Evolutionary conservation across 2,888 invertebrate species (phyloP).

Genomic region (Eupithecia dodoneata): DNA sequence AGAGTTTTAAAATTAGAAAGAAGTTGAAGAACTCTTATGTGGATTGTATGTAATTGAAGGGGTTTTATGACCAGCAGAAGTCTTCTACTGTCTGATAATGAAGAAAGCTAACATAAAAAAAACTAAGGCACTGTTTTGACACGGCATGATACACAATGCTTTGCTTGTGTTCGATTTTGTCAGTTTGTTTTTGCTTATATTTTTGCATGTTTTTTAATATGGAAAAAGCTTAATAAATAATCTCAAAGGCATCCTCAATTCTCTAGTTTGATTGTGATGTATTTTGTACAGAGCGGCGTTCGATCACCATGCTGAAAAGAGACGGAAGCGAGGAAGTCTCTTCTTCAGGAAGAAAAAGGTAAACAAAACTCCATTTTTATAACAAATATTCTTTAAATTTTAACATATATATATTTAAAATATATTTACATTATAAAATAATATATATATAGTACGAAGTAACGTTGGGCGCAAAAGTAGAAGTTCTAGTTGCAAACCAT

Average conservation of each 20-base stretch:
- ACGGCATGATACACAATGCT: conserved; percentile 58
- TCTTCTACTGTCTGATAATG: background rate
- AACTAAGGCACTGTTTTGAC: conserved; percentile 5
- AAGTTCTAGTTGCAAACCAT: too few species aligned
- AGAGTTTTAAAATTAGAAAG: background rate
- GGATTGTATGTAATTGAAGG: background rate
- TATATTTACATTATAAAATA: too few species aligned
- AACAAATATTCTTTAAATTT: background rate
- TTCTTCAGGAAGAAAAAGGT: conserved; percentile 97
- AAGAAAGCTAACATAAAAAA: background rate
- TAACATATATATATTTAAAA: too few species aligned
- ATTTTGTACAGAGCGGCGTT: conserved; percentile 81
- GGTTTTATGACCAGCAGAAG: background rate
- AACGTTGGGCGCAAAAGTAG: too few species aligned
- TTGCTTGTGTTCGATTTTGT: conserved; percentile 52
- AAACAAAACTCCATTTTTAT: conserved; percentile 13
- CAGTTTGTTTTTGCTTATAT: conserved; percentile 30
- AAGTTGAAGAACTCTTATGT: background rate
- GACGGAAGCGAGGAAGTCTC: conserved; percentile 93
- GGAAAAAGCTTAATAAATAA: background rate
- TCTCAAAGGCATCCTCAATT: background rate
- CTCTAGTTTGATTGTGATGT: background rate
- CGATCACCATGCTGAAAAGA: conserved; percentile 92
- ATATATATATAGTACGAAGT: too few species aligned
- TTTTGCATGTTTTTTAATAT: conserved; percentile 32